Base-by-base conservation (phyloP, 2,797 vertebrate genomes). In the Danio jaintianensis region DNA sequence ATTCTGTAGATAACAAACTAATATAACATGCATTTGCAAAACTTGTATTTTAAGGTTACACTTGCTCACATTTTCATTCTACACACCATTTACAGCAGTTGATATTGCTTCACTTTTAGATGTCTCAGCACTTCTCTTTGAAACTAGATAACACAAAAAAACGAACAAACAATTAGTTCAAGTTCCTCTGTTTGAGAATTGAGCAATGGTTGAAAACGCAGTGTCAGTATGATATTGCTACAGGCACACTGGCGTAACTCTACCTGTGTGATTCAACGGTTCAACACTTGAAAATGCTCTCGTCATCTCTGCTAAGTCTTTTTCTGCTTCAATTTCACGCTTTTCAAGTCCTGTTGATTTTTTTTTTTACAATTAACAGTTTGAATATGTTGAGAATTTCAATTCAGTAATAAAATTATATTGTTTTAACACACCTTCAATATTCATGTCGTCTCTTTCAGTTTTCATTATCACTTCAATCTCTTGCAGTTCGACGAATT, bases 1-100 rank as follows among this genome's bases (percentile, higher is more conserved):
- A 48, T 7, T 76, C 82, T 83, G 43, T 43, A 20, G 56, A 45
- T 66, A 55, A 59, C 2, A 78, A 42, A 52, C 59, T 59, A 20
- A 76, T 16, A 70, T 29, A 11, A 72, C 48, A 43, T 16, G 11
- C 36, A 47, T 18, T 0, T 47, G 18, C 9, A 59, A 68, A 29
- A 36, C 6, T 29, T 29, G n/a, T 4, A 68, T 8, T 68, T 7
- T 36, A 16, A 16, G 18, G 2, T 20, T 20, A 18, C 36, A 50
- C n/a, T n/a, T 3, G 7, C 1, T 47, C 0, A 4, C 29, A 45
- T 47, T 29, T 36, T 29, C 0, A 22, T 55, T 36, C 53, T 70
- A 70, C 68, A 55, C 63, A 78, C 64, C 75, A 40, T 18, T 78
- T 15, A 69, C 29, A 59, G 18, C 5, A 9, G 43, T 7, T 55